A percentile compares a stretch with the other conserved stretches of the same genome.
Evolutionary conservation across 2,888 invertebrate species (phyloP).

Genomic region (Orgyia antiqua): DNA sequence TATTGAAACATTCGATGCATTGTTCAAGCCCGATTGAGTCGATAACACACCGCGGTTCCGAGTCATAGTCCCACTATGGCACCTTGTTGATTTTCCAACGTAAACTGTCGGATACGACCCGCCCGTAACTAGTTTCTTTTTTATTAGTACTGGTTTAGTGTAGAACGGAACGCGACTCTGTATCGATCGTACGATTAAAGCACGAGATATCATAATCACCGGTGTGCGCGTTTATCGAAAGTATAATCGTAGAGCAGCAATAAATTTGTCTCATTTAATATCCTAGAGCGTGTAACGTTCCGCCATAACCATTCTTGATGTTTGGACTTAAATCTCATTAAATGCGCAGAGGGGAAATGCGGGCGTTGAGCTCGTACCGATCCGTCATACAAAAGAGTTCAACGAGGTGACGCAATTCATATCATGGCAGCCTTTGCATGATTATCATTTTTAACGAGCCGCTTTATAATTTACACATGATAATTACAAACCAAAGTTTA

Average conservation of each 20-base stretch:
- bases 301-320: conserved; percentile 46
- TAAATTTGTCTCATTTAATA: conserved; percentile 77
- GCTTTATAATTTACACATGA: no score
- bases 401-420: conserved; percentile 46
- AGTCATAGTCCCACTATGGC: conserved; percentile 47
- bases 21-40: conserved; percentile 67
- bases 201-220: conserved; percentile 76
- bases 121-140: conserved; percentile 72
- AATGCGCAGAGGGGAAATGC: conserved; percentile 27
- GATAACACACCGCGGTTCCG: conserved; percentile 69
- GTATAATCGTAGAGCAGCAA: conserved; percentile 70
- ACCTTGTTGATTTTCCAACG: conserved; percentile 74
- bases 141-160: conserved; percentile 75
- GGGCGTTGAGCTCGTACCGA: conserved; percentile 26
- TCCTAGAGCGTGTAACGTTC: conserved; percentile 66
- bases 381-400: conserved; percentile 62
- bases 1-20: conserved; percentile 75
- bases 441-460: no score
- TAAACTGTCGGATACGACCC: conserved; percentile 66
- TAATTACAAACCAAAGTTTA: no score
- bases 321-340: conserved; percentile 54
- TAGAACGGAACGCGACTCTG: conserved; percentile 70
- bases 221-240: conserved; percentile 75
- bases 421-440: no score
- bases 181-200: conserved; percentile 74